Evolutionary conservation across 2,113 vertebrate genomes (phyloP), one percentile per base, ranked within the genome.

Genomic region (Oreotrochilus melanogaster): DNA sequence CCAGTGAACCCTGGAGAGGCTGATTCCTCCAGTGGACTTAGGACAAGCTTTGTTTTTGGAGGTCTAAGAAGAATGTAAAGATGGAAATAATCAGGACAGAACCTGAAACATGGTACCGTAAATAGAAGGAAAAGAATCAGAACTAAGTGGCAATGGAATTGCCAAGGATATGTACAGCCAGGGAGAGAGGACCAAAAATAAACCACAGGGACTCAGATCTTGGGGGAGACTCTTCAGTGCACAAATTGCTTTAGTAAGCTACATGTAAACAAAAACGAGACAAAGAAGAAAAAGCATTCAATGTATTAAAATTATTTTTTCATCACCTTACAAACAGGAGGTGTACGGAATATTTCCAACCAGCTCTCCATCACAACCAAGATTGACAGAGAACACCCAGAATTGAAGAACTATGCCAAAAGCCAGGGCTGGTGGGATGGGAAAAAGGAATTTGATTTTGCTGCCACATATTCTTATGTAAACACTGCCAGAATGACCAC

Each of bases 321-420:
- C 30, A 3, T 8, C 14, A 73, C 88, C 79, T 96, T 96, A 27
- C 70, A 88, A 97, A 97, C 67, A 98, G 99, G 94, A 51, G 98
- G 99, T 14, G 71, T 98, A 93, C 98, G 99, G 61, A 99, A 99
- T 97, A 99, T 99, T 97, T 99, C 99, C 57, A 99, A 99, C 94
- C 98, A 99, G 95, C 98, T 99, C 66, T 98, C 98, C 50, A 98
- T 99, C 96, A 99, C 98, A 33, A 99, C 98, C 24, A 99, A 98
- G 95, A 99, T 99, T 71, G 99, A 99, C 97, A 98, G 89, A 93
- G 99, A 99, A 74, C 99, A 99, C 80, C 98, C 98, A 42, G 85
- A 96, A 72, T 13, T 99, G 98, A 99, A 97, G 92, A 97, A 95
- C 82, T 98, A 99, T 54, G 99, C 99, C 39, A 98, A 80, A 76